Conservation (phyloP, 35 echinoderm and acorn worm genomes). For the Antedon bifida region DNA sequence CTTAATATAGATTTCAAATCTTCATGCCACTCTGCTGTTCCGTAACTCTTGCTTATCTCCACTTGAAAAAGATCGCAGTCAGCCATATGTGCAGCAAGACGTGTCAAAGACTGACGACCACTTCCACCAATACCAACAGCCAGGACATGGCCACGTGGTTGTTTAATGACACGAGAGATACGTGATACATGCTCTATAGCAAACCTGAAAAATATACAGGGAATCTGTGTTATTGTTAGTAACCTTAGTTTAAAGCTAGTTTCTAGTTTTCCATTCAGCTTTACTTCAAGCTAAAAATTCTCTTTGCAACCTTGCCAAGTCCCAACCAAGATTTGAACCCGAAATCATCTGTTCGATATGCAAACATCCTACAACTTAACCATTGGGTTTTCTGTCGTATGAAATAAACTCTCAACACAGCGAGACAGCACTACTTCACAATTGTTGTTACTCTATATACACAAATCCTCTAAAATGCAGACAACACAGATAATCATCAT, state of each 20-base stretch:
- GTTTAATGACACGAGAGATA: constrained; percentile 96
- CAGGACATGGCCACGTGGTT: constrained; percentile 73
- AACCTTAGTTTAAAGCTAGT: not conserved
- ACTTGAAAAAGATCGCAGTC: constrained; percentile 96
- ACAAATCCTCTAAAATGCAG: no score
- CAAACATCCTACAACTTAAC: no score
- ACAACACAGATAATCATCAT: no score
- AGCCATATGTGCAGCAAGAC: constrained; percentile 87
- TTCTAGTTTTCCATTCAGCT: not conserved
- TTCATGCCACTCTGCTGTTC: constrained; percentile 71
- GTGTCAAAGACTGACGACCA: constrained; percentile 87
- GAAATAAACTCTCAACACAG: no score
- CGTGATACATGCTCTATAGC: constrained; percentile 95
- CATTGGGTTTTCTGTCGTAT: no score
- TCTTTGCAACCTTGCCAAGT: no score
- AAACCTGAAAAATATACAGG: constrained; percentile 36
- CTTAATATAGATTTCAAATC: constrained; percentile 82
- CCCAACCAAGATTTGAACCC: no score
- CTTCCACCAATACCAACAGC: constrained; percentile 89
- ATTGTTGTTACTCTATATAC: no score
- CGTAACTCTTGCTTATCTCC: constrained; percentile 96
- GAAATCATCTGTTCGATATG: no score
- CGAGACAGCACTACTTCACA: no score
- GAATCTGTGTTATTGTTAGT: no score
- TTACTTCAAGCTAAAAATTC: not conserved